Percentiles rank a stretch among this genome's conserved stretches.
phyloP scores from a whole-genome alignment of 2,113 vertebrate genomes.

The Saguinus imperator region DNA sequence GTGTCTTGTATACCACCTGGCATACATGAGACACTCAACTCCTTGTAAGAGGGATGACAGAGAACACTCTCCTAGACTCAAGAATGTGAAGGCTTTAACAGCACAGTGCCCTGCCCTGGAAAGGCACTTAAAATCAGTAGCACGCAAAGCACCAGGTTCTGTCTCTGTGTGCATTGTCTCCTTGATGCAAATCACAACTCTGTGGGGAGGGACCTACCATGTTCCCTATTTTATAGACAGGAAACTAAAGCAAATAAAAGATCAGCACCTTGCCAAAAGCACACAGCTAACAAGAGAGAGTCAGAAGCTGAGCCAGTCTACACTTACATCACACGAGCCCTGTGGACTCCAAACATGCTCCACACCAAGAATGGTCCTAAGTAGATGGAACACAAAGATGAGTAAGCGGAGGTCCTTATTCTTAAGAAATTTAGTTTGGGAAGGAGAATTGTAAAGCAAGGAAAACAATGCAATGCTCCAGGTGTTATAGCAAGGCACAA shows the following conservation, averaged over 20 bases:
- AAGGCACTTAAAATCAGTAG: rapidly evolving
- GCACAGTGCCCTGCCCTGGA: rapidly evolving
- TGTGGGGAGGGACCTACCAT: rapidly evolving
- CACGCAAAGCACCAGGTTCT: too few species aligned
- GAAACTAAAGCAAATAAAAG: not conserved
- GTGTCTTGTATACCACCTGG: not conserved
- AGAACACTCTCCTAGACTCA: rapidly evolving
- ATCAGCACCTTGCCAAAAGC: not conserved
- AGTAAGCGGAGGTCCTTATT: not conserved
- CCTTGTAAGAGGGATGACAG: not conserved
- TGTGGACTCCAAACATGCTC: rapidly evolving
- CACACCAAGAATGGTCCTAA: not conserved
- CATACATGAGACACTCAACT: not conserved
- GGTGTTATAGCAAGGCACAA: not conserved
- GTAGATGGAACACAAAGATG: rapidly evolving
- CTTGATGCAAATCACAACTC: not conserved
- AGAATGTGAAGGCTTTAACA: not conserved
- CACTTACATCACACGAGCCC: not conserved
- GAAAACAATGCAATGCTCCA: not conserved
- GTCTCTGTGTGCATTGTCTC: not conserved
- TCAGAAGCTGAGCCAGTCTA: rapidly evolving
- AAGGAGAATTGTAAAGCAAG: not conserved
- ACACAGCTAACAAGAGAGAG: rapidly evolving
- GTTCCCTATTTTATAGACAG: not conserved
- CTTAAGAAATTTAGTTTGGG: not conserved